Evolutionary conservation across 1,140 invertebrate genomes (phyloP), one percentile per base, ranked within the genome.

Genomic region (Musca domestica): DNA sequence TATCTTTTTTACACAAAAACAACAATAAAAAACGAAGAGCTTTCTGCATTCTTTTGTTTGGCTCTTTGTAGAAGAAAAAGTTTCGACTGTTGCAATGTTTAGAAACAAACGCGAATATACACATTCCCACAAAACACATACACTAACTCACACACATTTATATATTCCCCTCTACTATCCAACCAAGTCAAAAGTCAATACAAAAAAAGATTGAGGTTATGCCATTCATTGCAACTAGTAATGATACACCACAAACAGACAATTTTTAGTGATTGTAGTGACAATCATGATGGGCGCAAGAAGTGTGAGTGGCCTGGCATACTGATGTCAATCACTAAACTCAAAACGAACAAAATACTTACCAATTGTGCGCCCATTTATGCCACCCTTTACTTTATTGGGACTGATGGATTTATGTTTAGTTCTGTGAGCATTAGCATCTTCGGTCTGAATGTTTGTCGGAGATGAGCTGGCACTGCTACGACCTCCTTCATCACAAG

Each of bases 331-430:
- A 41, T 2, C 4, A 41, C 10, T 12, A 7, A 41, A 10, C 5
- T 12, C 12, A 12, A 41, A 10, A 41, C 10, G 27, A 9, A 41
- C n/a, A 19, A 54, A 48, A 56, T 7, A 73, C 77, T 72, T 67
- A 79, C 77, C 77, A 69, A 79, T 78, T 66, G 70, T 75, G 51
- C 74, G 72, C 20, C 71, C 75, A 66, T 64, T 47, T 19, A 67
- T 61, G 30, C 64, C 70, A 20, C 58, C 54, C 34, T 71, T 76
- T 17, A 25, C 20, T 66, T 68, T 71, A 51, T 15, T 51, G 3
- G 47, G 49, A 27, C 25, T 67, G 23, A 48, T 34, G 9, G 52
- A 19, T 64, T 70, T 72, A 46, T 30, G n/a, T 54, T 67, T 65
- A 68, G 69, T 67, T 70, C 71, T 48, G 41, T 69, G 30, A 25